Evolutionary conservation across 2,888 invertebrate species (phyloP).

Genomic region (Polydrusus pterygomalis): DNA sequence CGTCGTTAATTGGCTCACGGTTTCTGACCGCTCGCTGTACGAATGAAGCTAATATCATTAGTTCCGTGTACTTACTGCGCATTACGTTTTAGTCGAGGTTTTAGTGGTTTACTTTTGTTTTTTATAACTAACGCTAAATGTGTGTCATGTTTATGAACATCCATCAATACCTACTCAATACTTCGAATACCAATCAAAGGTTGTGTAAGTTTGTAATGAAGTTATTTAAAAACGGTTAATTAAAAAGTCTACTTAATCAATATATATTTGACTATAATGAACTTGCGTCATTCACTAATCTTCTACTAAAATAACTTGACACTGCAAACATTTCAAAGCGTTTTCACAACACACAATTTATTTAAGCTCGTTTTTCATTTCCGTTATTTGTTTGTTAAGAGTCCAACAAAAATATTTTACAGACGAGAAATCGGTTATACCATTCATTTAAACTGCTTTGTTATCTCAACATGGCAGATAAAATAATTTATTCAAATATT

Average conservation of each 20-base stretch:
- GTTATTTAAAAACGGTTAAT: conserved; percentile 8
- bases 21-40: too few relatives aligned
- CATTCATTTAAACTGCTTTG: conserved; percentile 39
- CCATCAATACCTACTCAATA: too few relatives aligned
- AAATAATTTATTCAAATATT: conserved; percentile 52
- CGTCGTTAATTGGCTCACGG: too few relatives aligned
- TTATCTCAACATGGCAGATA: conserved; percentile 39
- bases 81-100: too few relatives aligned
- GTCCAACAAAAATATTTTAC: conserved; percentile 38
- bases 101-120: too few relatives aligned
- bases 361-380: conserved; percentile 34
- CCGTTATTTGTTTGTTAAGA: conserved; percentile 39
- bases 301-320: conserved; percentile 12
- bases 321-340: conserved; percentile 3
- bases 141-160: too few relatives aligned
- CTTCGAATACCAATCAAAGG: too few relatives aligned
- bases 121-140: too few relatives aligned
- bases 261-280: background rate
- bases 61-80: too few relatives aligned
- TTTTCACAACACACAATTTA: conserved; percentile 16
- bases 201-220: background rate
- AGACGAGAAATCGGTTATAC: conserved; percentile 29
- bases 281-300: conserved; percentile 12
- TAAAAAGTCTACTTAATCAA: background rate
- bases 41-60: too few relatives aligned